Evolutionary conservation across 64 coral and sea anemone species (phyloP).

Genomic region (Actinia equina): DNA sequence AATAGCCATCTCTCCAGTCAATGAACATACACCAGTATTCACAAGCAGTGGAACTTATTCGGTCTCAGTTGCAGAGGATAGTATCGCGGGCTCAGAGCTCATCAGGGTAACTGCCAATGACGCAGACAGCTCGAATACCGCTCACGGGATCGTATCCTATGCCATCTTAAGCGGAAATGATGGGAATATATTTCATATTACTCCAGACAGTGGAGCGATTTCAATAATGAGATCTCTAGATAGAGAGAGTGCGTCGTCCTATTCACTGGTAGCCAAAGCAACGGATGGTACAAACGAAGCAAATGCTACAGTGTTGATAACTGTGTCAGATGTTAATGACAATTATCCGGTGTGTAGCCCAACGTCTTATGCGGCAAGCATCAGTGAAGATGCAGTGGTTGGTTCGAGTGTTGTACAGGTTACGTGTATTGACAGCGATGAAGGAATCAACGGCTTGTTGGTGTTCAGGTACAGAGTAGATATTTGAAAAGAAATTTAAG

Average conservation of each 20-base stretch:
- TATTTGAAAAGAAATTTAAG: too few relatives aligned
- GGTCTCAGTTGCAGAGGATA: slow-evolving; percentile 37
- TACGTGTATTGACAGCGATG: slow-evolving; percentile 45
- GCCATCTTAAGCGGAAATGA: slow-evolving; percentile 42
- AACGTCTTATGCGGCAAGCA: slow-evolving; percentile 25
- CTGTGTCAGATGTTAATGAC: slow-evolving; percentile 42
- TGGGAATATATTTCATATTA: slow-evolving; percentile 32
- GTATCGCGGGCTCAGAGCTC: slow-evolving; percentile 28
- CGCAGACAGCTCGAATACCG: slow-evolving; percentile 24
- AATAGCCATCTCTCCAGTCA: slow-evolving; percentile 34
- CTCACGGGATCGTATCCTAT: slow-evolving; percentile 32
- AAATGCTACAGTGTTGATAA: slow-evolving; percentile 46
- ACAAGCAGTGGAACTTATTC: slow-evolving; percentile 27
- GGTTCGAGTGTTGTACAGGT: slow-evolving; percentile 34
- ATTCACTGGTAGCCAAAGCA: slow-evolving; percentile 33
- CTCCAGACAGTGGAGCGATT: slow-evolving; percentile 29
- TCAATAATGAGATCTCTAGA: slow-evolving; percentile 27
- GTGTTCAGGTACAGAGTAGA: slow-evolving; percentile 15
- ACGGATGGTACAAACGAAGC: slow-evolving; percentile 40
- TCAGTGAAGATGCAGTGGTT: slow-evolving; percentile 39
- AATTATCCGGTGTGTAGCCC: slow-evolving; percentile 45
- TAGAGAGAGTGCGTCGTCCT: slow-evolving; percentile 32
- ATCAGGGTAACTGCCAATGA: slow-evolving; percentile 46
- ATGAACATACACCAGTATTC: slow-evolving; percentile 48
- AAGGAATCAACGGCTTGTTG: slow-evolving; percentile 37